Conservation (phyloP, 1,140 invertebrate species). For the Belonocnema kinseyi region DNA sequence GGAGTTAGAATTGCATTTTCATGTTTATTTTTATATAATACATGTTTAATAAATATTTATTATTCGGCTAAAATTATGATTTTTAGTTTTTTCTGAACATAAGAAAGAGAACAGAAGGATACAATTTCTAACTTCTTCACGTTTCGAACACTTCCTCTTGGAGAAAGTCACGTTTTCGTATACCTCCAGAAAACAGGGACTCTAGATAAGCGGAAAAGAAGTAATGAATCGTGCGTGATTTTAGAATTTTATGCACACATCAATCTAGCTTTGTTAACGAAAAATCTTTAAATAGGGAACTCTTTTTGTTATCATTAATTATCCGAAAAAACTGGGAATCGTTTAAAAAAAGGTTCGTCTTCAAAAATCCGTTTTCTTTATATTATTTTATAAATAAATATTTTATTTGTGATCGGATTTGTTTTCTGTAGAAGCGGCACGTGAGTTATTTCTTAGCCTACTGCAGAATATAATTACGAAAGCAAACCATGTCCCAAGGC, state of each 20-base stretch:
- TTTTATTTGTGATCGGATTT: no score
- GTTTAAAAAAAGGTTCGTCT: background rate
- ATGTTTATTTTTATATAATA: no score
- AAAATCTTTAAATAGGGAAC: background rate
- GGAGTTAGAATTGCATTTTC: no score
- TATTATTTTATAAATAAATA: no score
- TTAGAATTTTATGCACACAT: slow-evolving; percentile 5
- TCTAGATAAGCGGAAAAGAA: slow-evolving; percentile 26
- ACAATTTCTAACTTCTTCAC: slow-evolving; percentile 7
- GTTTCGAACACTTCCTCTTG: background rate
- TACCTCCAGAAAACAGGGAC: background rate
- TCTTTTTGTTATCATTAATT: background rate
- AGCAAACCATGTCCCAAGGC: slow-evolving; percentile 9
- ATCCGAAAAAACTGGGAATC: background rate
- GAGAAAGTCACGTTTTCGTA: slow-evolving; percentile 11
- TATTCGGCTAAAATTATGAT: background rate
- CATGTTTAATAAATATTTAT: no score
- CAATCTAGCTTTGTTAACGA: background rate
- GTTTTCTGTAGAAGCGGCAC: no score
- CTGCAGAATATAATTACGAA: background rate
- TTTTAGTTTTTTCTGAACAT: background rate
- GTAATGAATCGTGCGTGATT: slow-evolving; percentile 21
- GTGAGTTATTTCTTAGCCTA: no score
- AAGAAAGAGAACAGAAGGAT: background rate
- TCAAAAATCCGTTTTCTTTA: no score